Conservation (phyloP, 2,113 vertebrate genomes). For the Percina caprodes region DNA sequence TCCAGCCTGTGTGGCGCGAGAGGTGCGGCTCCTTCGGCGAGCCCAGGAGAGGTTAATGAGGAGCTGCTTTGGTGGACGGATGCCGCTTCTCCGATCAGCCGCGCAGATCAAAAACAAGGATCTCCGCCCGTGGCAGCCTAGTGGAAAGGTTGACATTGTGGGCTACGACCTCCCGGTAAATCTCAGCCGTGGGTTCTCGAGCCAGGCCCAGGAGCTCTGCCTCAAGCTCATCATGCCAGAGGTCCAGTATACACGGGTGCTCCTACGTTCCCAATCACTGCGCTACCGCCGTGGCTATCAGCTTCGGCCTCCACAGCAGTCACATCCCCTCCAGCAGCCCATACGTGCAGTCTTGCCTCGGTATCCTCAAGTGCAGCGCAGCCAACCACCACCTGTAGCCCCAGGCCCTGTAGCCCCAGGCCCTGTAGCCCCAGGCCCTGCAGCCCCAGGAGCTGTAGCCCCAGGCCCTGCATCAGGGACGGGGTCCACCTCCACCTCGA, state of each 20-base stretch:
- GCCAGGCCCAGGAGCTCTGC: conserved; percentile 82
- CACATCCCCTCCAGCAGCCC: conserved; percentile 30
- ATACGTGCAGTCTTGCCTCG: conserved; percentile 70
- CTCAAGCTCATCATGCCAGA: conserved; percentile 90
- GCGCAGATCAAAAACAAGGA: conserved; percentile 89
- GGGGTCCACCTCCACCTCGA: conserved; percentile 47
- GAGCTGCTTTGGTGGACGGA: conserved; percentile 82
- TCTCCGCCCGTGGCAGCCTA: conserved; percentile 90
- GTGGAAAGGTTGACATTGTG: conserved; percentile 87
- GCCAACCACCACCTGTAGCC: conserved; percentile 7
- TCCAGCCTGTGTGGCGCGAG: conserved; percentile 82
- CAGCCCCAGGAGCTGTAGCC: conserved; percentile 16
- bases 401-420: not conserved
- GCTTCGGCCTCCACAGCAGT: conserved; percentile 43
- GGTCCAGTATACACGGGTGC: conserved; percentile 85
- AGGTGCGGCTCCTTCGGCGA: conserved; percentile 83
- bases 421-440: not conserved
- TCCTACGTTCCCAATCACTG: conserved; percentile 85
- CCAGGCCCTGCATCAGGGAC: conserved; percentile 28
- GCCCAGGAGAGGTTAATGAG: conserved; percentile 83
- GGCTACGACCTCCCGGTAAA: conserved; percentile 89
- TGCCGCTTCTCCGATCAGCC: conserved; percentile 80
- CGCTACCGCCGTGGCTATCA: conserved; percentile 66
- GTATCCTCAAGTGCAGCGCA: conserved; percentile 76
- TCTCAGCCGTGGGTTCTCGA: conserved; percentile 39